phyloP scores from a whole-genome alignment of 2,113 vertebrate species.

The Monarcha castaneiventris region DNA sequence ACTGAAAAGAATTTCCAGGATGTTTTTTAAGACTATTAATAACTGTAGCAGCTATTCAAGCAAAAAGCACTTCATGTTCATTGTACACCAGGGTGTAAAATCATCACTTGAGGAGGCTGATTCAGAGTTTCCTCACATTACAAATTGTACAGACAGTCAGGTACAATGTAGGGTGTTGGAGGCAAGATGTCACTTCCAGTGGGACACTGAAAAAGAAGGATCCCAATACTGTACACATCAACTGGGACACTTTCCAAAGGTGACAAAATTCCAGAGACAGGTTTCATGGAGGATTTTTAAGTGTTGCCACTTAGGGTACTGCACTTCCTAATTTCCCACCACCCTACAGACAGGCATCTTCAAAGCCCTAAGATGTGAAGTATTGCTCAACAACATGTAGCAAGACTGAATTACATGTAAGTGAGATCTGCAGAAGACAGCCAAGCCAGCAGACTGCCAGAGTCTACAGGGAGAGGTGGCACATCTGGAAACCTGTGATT shows the following conservation, averaged over 20 bases:
- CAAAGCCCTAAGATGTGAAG: not conserved
- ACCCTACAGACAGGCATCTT: not conserved
- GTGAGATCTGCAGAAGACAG: not conserved
- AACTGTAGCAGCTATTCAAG: slow-evolving; percentile 40
- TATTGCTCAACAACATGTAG: not conserved
- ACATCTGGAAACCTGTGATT: not conserved
- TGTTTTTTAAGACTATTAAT: slow-evolving; percentile 67
- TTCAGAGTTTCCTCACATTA: not conserved
- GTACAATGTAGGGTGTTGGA: not conserved
- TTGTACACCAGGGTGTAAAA: not conserved
- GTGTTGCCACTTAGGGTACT: not conserved
- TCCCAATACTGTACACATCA: not conserved
- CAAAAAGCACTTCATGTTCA: not conserved
- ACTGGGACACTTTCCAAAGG: not conserved
- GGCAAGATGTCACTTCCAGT: not conserved
- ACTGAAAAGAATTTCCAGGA: slow-evolving; percentile 61
- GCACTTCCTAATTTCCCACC: not conserved
- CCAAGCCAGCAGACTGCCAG: not conserved
- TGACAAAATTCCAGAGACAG: not conserved
- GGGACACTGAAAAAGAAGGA: not conserved
- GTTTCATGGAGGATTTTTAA: not conserved
- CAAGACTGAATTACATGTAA: not conserved
- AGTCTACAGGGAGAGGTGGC: not conserved
- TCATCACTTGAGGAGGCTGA: not conserved
- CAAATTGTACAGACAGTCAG: not conserved